Evolutionary conservation across 2,797 vertebrate genomes (phyloP).

Genomic region (Enteromius treurensis): DNA sequence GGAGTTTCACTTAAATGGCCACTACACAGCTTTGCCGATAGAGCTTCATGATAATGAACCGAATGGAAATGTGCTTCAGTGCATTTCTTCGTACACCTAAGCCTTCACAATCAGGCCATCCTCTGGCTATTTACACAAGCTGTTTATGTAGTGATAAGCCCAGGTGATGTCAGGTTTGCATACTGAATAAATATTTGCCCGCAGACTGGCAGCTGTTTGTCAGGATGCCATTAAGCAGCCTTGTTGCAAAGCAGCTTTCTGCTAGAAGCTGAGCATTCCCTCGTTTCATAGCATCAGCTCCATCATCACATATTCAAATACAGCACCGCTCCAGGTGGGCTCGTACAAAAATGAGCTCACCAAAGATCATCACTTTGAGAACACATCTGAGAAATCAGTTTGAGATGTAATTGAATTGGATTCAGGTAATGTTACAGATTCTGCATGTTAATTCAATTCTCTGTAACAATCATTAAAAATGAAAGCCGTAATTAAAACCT

Average conservation of each 20-base stretch:
- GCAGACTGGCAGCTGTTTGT: constrained; percentile 89
- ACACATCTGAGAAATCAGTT: background rate
- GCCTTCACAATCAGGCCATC: constrained; percentile 79
- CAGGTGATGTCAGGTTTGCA: constrained; percentile 84
- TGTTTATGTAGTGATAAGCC: constrained; percentile 87
- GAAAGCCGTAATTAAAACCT: background rate
- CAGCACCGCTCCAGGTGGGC: constrained; percentile 22
- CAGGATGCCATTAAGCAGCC: constrained; percentile 91
- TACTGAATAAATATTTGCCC: constrained; percentile 92
- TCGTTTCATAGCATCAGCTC: constrained; percentile 78
- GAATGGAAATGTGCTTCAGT: constrained; percentile 71
- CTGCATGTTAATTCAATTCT: background rate
- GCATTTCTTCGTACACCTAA: constrained; percentile 64
- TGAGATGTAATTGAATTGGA: background rate
- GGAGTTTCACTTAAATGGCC: constrained; percentile 50
- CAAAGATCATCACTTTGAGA: constrained; percentile 22
- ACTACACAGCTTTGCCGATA: constrained; percentile 59
- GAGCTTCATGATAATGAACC: constrained; percentile 47
- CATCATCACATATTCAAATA: constrained; percentile 58
- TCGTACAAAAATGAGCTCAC: constrained; percentile 30
- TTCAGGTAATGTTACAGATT: background rate
- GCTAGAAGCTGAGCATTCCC: constrained; percentile 74
- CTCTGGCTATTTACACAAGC: constrained; percentile 87
- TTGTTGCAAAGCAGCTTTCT: constrained; percentile 75
- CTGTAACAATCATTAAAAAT: background rate